Base-by-base conservation (phyloP, 2,113 vertebrate genomes). In the Hoplias malabaricus region DNA sequence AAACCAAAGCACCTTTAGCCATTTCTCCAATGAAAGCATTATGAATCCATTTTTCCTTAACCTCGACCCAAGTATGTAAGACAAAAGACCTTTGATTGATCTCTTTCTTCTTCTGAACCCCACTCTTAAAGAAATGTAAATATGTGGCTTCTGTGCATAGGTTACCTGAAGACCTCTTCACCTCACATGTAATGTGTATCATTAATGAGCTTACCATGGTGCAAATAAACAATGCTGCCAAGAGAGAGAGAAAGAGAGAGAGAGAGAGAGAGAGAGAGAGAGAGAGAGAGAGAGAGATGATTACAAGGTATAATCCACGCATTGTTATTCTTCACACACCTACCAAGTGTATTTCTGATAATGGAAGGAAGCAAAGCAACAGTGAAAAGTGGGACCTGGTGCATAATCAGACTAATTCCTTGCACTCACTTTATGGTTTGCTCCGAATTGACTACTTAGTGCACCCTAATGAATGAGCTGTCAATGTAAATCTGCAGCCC, bases 331-430 rank as follows among this genome's bases (percentile, higher is more conserved):
- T 74, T 66, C 71, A 66, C 80, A 78, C 77, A 77, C 61, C 80
- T 74, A 56, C n/a, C n/a, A 77, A 82, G 81, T 81, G 83, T 82
- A 85, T 86, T 83, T 82, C n/a, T 16, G 69, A 85, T 86, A 89
- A 89, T 85, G 89, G 72, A 82, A 81, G 84, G 83, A 83, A 86
- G 79, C 83, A 46, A 90, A 89, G 87, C 87, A 91, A 85, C 75
- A 54, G 78, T 27, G 78, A 66, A 16, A 69, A 31, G 42, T 3
- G 72, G 46, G 65, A 36, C 34, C 23, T 86, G 83, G 85, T 80
- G 79, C 80, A 86, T 92, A 91, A 91, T 91, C 85, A 88, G 42
- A 84, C 84, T 87, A 85, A 90, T 90, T 89, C 86, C 79, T 90
- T 87, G 72, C 43, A 78, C 84, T 83, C 70, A 81, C 83, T 85